A percentile compares a stretch with the other conserved stretches of the same genome.
Evolutionary conservation across 2,888 invertebrate species (phyloP).

Genomic region (Sturmia bella): DNA sequence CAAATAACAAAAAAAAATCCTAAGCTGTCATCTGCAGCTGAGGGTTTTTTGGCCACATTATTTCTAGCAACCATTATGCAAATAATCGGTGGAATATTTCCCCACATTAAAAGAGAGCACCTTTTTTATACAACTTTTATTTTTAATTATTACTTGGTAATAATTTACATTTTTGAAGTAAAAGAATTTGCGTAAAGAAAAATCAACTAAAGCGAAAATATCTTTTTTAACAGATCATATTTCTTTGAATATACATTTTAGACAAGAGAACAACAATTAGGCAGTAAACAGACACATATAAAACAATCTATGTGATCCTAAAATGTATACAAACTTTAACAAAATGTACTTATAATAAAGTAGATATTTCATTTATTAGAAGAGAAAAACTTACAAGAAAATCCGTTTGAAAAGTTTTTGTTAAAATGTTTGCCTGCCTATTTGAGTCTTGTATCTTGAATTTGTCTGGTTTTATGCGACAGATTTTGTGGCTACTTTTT

Average conservation of each 20-base stretch:
- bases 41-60: too few species aligned
- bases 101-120: too few species aligned
- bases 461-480: constrained; percentile 13
- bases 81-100: too few species aligned
- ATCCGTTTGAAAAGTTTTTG: constrained; percentile 12
- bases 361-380: constrained; percentile 31
- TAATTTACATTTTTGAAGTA: constrained; percentile 18
- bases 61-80: too few species aligned
- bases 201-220: constrained; percentile 5
- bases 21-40: too few species aligned
- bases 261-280: constrained; percentile 4
- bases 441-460: constrained; percentile 14
- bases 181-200: constrained; percentile 46
- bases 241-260: constrained; percentile 26
- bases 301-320: not conserved
- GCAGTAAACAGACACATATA: constrained; percentile 1
- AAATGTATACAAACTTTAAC: constrained; percentile 2
- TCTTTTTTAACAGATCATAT: constrained; percentile 46
- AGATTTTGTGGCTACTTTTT: constrained; percentile 49
- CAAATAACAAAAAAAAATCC: too few species aligned
- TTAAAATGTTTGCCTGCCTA: constrained; percentile 3
- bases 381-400: constrained; percentile 53
- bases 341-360: constrained; percentile 8
- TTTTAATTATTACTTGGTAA: constrained; percentile 42
- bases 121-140: constrained; percentile 17